Percentiles rank a stretch among this genome's conserved stretches.
Evolutionary conservation across 2,797 vertebrate species (phyloP).

Genomic region (Neopelma chrysocephalum): DNA sequence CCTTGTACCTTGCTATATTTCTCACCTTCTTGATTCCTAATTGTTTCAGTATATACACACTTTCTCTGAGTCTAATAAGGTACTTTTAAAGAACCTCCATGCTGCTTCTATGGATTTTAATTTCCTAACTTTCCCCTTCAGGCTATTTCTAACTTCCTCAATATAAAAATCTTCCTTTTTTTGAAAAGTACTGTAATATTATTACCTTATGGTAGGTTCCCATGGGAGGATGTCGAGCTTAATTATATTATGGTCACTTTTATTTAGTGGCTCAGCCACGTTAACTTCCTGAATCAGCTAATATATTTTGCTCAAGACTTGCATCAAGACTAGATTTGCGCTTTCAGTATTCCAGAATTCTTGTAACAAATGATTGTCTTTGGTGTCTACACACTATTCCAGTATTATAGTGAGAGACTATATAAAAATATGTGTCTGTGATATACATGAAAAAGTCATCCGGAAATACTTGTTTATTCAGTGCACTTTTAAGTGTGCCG

Average conservation of each 20-base stretch:
- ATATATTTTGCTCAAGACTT: constrained; percentile 35
- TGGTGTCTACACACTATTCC: constrained; percentile 48
- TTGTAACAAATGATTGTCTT: constrained; percentile 63
- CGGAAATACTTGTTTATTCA: neutral
- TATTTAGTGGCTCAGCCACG: constrained; percentile 72
- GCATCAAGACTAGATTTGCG: constrained; percentile 49
- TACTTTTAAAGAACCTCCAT: constrained; percentile 46
- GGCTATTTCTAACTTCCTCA: constrained; percentile 69
- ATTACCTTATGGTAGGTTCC: constrained; percentile 68
- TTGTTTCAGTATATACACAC: constrained; percentile 41
- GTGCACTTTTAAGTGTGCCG: neutral
- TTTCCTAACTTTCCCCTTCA: constrained; percentile 72
- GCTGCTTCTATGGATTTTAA: constrained; percentile 63
- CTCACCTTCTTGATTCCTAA: constrained; percentile 67
- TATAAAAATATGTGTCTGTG: constrained; percentile 30
- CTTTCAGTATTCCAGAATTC: constrained; percentile 48
- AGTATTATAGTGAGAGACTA: constrained; percentile 16
- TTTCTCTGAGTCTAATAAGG: constrained; percentile 34
- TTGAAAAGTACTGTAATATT: constrained; percentile 73
- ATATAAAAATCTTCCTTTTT: constrained; percentile 74
- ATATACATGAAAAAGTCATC: neutral
- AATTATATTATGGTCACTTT: constrained; percentile 75
- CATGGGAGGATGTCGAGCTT: constrained; percentile 72
- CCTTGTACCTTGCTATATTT: constrained; percentile 27
- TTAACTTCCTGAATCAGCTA: constrained; percentile 72